These are phyloP conservation scores for Onychomys torridus DNA, from an alignment of 2,797 vertebrate species.

Conservation along the genomic window DNA sequence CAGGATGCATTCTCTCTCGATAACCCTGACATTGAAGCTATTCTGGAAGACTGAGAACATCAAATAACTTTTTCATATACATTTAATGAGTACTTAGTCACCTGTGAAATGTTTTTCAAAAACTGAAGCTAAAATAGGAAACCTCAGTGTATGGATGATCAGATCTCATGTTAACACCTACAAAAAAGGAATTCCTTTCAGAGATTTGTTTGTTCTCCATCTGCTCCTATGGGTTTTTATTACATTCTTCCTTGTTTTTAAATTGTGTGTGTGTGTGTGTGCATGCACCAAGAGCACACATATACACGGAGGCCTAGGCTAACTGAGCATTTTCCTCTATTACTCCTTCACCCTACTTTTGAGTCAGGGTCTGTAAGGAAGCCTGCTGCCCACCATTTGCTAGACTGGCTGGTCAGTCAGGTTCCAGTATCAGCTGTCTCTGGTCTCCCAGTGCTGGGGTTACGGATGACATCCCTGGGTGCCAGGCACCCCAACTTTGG, in stretches of 20 bases:
- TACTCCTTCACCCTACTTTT: background rate
- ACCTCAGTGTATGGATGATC: background rate
- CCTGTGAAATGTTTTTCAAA: conserved; percentile 22
- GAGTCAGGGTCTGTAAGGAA: background rate
- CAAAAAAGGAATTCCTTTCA: background rate
- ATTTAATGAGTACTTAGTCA: conserved; percentile 7
- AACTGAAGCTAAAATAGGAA: conserved; percentile 57
- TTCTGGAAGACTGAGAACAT: conserved; percentile 24
- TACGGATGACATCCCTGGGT: background rate
- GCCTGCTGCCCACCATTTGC: background rate
- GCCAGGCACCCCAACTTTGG: background rate
- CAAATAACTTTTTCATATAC: background rate
- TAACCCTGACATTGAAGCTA: conserved; percentile 15
- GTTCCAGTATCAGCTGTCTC: background rate
- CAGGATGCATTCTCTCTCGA: conserved; percentile 13
- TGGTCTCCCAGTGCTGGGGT: background rate
- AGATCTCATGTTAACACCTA: background rate
- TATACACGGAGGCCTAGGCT: background rate
- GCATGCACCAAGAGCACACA: no score
- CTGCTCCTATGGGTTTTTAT: background rate
- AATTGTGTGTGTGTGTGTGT: background rate
- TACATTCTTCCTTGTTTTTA: background rate
- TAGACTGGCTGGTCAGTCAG: background rate
- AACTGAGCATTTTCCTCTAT: background rate
- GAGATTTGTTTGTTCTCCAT: background rate